Base-by-base conservation (phyloP, 2,797 vertebrate genomes). In the Ceryle rudis region DNA sequence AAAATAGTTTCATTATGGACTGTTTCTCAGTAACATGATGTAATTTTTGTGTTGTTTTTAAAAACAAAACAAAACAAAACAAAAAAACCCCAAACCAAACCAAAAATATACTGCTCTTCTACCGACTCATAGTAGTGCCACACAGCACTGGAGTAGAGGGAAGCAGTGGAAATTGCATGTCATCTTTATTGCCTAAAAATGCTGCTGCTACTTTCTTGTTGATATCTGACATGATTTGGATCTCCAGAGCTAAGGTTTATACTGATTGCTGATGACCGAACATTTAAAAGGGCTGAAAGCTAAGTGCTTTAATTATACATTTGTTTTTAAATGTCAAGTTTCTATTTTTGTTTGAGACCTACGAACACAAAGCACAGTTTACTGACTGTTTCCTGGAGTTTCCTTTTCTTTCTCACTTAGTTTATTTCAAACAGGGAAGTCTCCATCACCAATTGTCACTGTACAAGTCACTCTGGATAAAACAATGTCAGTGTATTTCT, bases 251-350 rank as follows among this genome's bases (percentile, higher is more conserved):
- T 60, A 25, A 92, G 13, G 13, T 64, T 82, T 87, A 57, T 81
- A 83, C 58, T 55, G 20, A 14, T 46, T 2, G 10, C 13, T 7
- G 28, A n/a, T n/a, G 78, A 23, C 14, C 6, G 47, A 67, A 29
- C 25, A 6, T 71, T 71, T 67, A 18, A 42, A 91, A 90, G 41
- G 21, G 23, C 44, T 87, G 80, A 78, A 82, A 81, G 44, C 65
- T 52, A 91, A 62, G 37, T 51, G 20, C 46, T 77, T 91, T 31
- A 74, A 91, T 88, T 96, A 47, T 78, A 47, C 69, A 78, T 86
- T 10, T 78, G 67, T 67, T 96, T 90, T 66, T 58, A 91, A 96
- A 97, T 95, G 96, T 95, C 95, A 95, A 18, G 96, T 91, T 95
- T 92, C 96, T 96, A 88, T 97, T 96, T 96, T 86, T 29, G 23